Percentiles rank a stretch among this genome's conserved stretches.
phyloP scores from a whole-genome alignment of 2,797 vertebrate genomes.

The Craterocephalus amniculus region DNA sequence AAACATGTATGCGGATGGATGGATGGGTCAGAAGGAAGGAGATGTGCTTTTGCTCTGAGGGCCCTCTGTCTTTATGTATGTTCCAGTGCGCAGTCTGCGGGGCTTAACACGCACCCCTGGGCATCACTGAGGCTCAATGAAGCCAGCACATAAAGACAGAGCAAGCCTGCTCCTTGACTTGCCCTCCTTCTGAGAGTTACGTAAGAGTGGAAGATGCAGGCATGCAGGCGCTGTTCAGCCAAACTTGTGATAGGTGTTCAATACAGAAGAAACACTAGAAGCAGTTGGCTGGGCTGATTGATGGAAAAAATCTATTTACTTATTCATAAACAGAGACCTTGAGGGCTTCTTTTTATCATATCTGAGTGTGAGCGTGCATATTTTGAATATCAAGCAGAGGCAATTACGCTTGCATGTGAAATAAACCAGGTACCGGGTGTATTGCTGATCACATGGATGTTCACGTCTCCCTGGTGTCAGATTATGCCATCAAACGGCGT shows the following conservation, averaged over 20 bases:
- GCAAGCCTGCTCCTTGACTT: conserved; percentile 50
- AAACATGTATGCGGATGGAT: conserved; percentile 61
- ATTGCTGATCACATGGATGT: not conserved
- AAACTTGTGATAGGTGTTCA: conserved; percentile 49
- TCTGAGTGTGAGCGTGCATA: conserved; percentile 18
- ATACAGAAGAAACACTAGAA: conserved; percentile 23
- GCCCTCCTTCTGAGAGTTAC: conserved; percentile 68
- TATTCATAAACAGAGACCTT: conserved; percentile 62
- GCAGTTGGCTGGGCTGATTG: conserved; percentile 44
- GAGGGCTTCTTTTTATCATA: conserved; percentile 37
- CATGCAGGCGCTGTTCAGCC: conserved; percentile 47
- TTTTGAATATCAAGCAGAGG: conserved; percentile 15
- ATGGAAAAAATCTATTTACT: conserved; percentile 60
- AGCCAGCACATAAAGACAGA: conserved; percentile 68
- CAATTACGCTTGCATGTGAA: not conserved
- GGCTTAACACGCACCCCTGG: conserved; percentile 64
- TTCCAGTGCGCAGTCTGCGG: conserved; percentile 64
- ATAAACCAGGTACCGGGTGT: conserved; percentile 6
- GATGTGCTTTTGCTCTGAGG: conserved; percentile 29
- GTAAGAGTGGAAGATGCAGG: conserved; percentile 67
- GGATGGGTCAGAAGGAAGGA: conserved; percentile 57
- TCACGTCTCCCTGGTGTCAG: not conserved
- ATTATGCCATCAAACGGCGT: conserved; percentile 10
- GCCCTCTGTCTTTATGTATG: conserved; percentile 67
- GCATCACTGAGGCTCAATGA: conserved; percentile 71